These are phyloP conservation scores for Lepisosteus osseus DNA, from an alignment of 2,113 vertebrate species.

Conservation along the genomic window DNA sequence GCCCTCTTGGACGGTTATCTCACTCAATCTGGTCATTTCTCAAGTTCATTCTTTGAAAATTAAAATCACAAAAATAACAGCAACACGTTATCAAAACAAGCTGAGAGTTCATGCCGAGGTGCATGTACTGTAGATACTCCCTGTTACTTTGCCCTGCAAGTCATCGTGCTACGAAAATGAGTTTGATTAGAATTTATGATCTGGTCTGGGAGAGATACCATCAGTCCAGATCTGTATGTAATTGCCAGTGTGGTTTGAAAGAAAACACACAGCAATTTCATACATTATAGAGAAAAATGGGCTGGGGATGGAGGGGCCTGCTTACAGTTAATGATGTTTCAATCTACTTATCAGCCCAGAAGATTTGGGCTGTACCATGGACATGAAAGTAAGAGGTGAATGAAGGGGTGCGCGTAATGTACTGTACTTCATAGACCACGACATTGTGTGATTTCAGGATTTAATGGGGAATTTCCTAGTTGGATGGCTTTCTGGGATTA, in stretches of 20 bases:
- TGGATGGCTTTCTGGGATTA: neutral
- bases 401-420: too few relatives aligned
- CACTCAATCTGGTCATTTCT: too few relatives aligned
- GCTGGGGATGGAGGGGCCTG: neutral
- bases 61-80: too few relatives aligned
- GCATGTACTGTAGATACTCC: too few relatives aligned
- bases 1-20: too few relatives aligned
- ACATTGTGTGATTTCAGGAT: neutral
- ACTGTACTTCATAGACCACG: too few relatives aligned
- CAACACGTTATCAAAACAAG: too few relatives aligned
- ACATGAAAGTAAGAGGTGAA: too few relatives aligned
- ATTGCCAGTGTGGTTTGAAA: neutral
- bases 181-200: slow-evolving; percentile 16
- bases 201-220: slow-evolving; percentile 1
- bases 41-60: too few relatives aligned
- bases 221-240: neutral
- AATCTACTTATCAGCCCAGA: neutral
- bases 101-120: too few relatives aligned
- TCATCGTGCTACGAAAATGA: neutral
- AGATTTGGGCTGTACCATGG: neutral
- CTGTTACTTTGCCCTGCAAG: too few relatives aligned
- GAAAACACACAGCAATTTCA: neutral
- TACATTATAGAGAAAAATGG: neutral
- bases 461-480: neutral
- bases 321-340: neutral